Conservation (phyloP, 2,797 vertebrate genomes). For the Parambassis ranga region DNA sequence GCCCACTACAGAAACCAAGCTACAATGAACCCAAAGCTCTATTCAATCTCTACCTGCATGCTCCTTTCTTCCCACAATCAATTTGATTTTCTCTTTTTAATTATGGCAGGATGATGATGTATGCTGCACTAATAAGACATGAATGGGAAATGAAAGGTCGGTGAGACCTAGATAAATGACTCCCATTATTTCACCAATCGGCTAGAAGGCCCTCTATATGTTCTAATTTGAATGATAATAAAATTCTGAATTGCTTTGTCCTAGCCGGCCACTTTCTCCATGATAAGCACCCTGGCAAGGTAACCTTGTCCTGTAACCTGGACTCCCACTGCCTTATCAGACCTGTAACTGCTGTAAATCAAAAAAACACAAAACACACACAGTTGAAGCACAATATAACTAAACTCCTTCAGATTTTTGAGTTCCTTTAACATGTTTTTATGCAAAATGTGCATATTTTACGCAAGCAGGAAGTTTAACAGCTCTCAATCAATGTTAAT, state of each 20-base stretch:
- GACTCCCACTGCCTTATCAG: slow-evolving; percentile 61
- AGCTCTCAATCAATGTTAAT: slow-evolving; percentile 13
- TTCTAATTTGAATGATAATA: slow-evolving; percentile 92
- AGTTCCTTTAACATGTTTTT: background rate
- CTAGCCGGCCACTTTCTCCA: slow-evolving; percentile 77
- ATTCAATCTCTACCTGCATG: slow-evolving; percentile 54
- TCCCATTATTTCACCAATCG: slow-evolving; percentile 86
- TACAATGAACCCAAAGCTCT: slow-evolving; percentile 29
- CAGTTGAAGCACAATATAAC: slow-evolving; percentile 35
- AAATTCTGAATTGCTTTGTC: slow-evolving; percentile 87
- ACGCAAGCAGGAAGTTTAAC: background rate
- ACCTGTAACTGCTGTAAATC: slow-evolving; percentile 72
- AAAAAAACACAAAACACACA: slow-evolving; percentile 66
- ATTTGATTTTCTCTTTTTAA: slow-evolving; percentile 84
- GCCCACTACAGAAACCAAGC: slow-evolving; percentile 30
- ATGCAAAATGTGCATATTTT: slow-evolving; percentile 1
- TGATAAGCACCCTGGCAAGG: slow-evolving; percentile 84
- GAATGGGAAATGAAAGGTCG: slow-evolving; percentile 88
- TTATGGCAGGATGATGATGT: slow-evolving; percentile 85
- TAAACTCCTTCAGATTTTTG: slow-evolving; percentile 8
- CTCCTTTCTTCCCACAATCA: slow-evolving; percentile 68
- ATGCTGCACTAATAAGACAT: slow-evolving; percentile 86
- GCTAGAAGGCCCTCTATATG: slow-evolving; percentile 86
- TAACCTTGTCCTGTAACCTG: slow-evolving; percentile 84
- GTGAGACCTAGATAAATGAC: slow-evolving; percentile 86